Conservation (phyloP, 2,797 vertebrate genomes). For the Catamblyrhynchus diadema region DNA sequence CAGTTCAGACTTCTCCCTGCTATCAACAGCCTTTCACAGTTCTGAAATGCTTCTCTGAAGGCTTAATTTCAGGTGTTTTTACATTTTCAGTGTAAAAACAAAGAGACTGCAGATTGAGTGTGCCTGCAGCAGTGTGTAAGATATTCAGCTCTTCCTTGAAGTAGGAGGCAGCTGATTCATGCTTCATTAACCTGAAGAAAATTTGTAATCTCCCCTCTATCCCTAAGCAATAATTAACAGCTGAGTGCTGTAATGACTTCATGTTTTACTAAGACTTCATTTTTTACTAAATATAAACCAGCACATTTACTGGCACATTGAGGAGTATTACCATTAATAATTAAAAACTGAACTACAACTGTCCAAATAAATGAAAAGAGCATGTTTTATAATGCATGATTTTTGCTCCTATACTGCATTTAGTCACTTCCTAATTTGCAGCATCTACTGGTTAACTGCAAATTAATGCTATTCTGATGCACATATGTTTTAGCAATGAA, state of each 20-base stretch:
- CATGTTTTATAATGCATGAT: constrained; percentile 44
- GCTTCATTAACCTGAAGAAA: constrained; percentile 46
- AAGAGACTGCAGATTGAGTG: neutral
- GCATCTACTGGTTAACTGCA: constrained; percentile 3
- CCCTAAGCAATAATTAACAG: constrained; percentile 61
- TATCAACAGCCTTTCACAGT: neutral
- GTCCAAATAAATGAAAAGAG: constrained; percentile 71
- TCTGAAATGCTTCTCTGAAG: neutral
- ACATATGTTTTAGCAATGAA: neutral
- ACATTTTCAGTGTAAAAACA: neutral
- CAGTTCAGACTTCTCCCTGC: neutral
- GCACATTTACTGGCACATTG: constrained; percentile 62
- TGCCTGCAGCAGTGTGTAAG: neutral
- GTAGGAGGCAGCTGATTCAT: constrained; percentile 33
- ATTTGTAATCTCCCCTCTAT: constrained; percentile 30
- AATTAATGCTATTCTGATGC: constrained; percentile 13
- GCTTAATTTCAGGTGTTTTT: neutral
- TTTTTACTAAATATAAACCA: constrained; percentile 73
- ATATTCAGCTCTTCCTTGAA: constrained; percentile 14
- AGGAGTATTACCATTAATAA: constrained; percentile 74
- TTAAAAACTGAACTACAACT: constrained; percentile 71
- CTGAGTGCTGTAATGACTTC: constrained; percentile 51
- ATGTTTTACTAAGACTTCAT: constrained; percentile 69
- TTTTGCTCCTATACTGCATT: constrained; percentile 11
- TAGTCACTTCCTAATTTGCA: constrained; percentile 37